Conservation (phyloP, 64 coral and sea anemone species). For the Exaiptasia diaphana region DNA sequence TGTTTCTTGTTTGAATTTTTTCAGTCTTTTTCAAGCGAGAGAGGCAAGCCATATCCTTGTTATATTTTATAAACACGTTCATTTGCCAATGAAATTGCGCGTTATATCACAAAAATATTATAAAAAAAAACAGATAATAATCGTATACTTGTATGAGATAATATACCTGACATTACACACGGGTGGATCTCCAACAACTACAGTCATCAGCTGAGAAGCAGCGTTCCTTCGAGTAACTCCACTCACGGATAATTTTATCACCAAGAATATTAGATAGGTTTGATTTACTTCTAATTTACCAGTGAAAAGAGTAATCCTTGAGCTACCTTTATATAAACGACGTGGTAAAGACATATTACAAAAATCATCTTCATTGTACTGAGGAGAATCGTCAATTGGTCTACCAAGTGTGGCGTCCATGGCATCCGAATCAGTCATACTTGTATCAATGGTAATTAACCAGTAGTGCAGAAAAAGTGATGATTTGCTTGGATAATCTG, state of each 20-base stretch:
- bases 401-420: not conserved
- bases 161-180: no score
- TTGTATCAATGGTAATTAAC: not conserved
- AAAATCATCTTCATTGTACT: not conserved
- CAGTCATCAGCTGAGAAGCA: not conserved
- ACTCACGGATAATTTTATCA: not conserved
- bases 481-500: not conserved
- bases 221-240: not conserved
- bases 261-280: not conserved
- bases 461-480: slow-evolving; percentile 20
- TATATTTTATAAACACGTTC: no score
- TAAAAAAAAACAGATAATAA: no score
- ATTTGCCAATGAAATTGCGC: no score
- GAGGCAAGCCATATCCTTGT: no score
- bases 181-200: slow-evolving; percentile 15
- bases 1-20: no score
- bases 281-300: not conserved
- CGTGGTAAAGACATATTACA: not conserved
- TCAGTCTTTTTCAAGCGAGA: no score
- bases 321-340: not conserved
- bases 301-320: not conserved
- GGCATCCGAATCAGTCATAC: not conserved
- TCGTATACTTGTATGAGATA: no score
- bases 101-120: no score
- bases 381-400: slow-evolving; percentile 6